phyloP scores from a whole-genome alignment of 2,797 vertebrate species.

The Tympanoctomys barrerae region DNA sequence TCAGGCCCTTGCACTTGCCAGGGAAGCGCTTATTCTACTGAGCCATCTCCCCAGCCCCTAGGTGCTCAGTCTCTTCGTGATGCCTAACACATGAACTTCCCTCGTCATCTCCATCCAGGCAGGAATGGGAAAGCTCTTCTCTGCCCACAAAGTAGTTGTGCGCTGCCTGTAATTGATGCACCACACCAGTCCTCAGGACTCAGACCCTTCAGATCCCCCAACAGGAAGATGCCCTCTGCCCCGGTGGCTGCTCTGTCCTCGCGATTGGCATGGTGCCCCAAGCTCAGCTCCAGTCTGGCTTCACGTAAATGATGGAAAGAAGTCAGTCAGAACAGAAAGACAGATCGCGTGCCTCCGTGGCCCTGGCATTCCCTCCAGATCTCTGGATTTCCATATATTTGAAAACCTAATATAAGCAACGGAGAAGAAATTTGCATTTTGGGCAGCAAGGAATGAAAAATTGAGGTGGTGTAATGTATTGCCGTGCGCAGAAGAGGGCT shows the following conservation, averaged over 20 bases:
- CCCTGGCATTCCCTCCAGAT: constrained; percentile 91
- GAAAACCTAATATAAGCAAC: constrained; percentile 94
- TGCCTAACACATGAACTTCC: too few species aligned
- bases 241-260: accelerated
- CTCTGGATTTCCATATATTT: constrained; percentile 93
- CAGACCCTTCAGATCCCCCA: background rate
- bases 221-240: background rate
- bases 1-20: too few species aligned
- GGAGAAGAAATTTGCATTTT: constrained; percentile 91
- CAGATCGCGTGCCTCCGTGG: constrained; percentile 87
- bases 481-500: constrained; percentile 89
- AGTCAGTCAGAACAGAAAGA: constrained; percentile 88
- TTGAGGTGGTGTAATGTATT: constrained; percentile 90
- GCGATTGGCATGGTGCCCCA: accelerated
- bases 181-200: background rate
- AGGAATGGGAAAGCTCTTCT: background rate
- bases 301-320: constrained; percentile 75
- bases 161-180: background rate
- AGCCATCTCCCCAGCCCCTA: background rate
- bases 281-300: constrained; percentile 18
- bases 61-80: background rate
- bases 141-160: accelerated
- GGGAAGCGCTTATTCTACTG: too few species aligned
- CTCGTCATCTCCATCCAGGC: accelerated
- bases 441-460: constrained; percentile 92